Conservation (phyloP, 2,797 vertebrate species). For the Melanotaenia pygmaea region DNA sequence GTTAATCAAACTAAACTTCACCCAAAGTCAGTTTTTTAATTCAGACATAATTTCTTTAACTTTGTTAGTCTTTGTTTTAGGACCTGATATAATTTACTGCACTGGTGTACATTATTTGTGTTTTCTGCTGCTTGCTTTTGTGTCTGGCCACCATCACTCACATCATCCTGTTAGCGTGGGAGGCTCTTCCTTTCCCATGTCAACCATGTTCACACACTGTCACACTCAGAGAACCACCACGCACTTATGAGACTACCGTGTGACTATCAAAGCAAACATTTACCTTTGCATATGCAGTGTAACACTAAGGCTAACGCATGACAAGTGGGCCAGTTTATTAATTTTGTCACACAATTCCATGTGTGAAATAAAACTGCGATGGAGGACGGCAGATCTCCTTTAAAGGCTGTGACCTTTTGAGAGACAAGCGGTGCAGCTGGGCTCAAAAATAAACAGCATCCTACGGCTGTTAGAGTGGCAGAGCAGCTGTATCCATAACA, state of each 20-base stretch:
- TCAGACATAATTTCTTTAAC: background rate
- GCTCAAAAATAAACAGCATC: slow-evolving; percentile 35
- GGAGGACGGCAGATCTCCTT: slow-evolving; percentile 33
- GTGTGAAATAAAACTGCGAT: slow-evolving; percentile 39
- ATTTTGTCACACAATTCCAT: slow-evolving; percentile 17
- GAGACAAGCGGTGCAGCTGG: slow-evolving; percentile 33
- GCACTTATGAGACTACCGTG: slow-evolving; percentile 36
- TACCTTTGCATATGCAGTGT: slow-evolving; percentile 19
- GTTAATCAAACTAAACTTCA: background rate
- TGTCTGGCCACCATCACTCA: slow-evolving; percentile 80
- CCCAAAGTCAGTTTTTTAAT: background rate
- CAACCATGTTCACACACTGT: slow-evolving; percentile 61
- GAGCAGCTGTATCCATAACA: slow-evolving; percentile 9
- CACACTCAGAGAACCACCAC: slow-evolving; percentile 50
- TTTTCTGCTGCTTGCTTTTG: slow-evolving; percentile 72
- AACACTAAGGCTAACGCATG: slow-evolving; percentile 10
- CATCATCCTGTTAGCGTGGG: slow-evolving; percentile 88
- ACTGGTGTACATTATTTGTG: slow-evolving; percentile 56
- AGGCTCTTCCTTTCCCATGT: slow-evolving; percentile 85
- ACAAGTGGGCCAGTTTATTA: background rate
- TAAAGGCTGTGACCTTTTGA: slow-evolving; percentile 57
- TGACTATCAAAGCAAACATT: slow-evolving; percentile 58
- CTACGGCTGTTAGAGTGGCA: slow-evolving; percentile 18
- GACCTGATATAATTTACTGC: background rate
- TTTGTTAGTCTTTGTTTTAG: background rate